Percentiles rank a stretch among this genome's conserved stretches.
Conservation (phyloP, 2,888 invertebrate species). For the Melanchra persicariae region DNA sequence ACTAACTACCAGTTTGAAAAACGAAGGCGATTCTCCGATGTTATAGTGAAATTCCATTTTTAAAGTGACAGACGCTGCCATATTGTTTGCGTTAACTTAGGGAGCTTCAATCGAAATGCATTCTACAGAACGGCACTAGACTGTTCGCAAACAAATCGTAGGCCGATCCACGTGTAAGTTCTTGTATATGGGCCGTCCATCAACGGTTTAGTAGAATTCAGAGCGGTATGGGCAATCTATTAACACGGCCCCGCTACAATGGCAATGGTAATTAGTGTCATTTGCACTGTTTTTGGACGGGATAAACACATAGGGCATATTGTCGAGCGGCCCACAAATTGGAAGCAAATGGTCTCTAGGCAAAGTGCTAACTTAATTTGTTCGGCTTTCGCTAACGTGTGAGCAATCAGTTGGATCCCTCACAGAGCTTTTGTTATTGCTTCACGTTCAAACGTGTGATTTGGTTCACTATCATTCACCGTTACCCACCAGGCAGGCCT, state of each 20-base stretch:
- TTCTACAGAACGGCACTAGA: neutral
- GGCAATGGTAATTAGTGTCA: conserved; percentile 87
- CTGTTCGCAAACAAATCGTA: neutral
- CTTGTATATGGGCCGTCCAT: conserved; percentile 30
- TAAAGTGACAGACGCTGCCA: neutral
- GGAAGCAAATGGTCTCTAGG: conserved; percentile 86
- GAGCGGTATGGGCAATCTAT: conserved; percentile 84
- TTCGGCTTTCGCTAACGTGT: conserved; percentile 89
- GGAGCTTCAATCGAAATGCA: neutral
- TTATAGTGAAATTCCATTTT: neutral
- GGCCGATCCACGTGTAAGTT: conserved; percentile 26
- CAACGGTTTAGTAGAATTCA: conserved; percentile 74
- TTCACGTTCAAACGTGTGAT: conserved; percentile 73
- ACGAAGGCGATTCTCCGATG: neutral
- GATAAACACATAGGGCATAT: conserved; percentile 88
- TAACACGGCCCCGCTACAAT: conserved; percentile 84
- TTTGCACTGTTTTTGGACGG: conserved; percentile 89
- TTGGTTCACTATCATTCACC: conserved; percentile 74
- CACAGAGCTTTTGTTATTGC: conserved; percentile 76
- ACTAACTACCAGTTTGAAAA: neutral
- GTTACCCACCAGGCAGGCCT: conserved; percentile 69
- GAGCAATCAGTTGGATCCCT: conserved; percentile 82
- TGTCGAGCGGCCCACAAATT: conserved; percentile 87
- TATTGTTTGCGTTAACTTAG: neutral
- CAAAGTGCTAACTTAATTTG: conserved; percentile 89